phyloP scores from a whole-genome alignment of 2,888 invertebrate genomes.

The Automeris io region DNA sequence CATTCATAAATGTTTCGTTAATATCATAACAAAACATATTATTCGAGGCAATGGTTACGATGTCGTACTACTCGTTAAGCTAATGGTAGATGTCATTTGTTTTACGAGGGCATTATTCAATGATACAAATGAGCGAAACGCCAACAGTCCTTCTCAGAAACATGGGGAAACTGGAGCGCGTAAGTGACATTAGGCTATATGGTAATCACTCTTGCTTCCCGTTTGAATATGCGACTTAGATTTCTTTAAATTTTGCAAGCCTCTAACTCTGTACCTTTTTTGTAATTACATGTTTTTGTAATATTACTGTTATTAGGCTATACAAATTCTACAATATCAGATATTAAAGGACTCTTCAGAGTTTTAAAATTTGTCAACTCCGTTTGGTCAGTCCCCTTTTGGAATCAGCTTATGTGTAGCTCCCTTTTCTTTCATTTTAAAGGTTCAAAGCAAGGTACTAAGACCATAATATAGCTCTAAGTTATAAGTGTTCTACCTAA shows the following conservation, averaged over 20 bases:
- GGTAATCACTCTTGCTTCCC: conserved; percentile 7
- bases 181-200: conserved; percentile 4
- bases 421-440: too few relatives aligned
- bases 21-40: background rate
- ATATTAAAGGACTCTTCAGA: too few relatives aligned
- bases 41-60: background rate
- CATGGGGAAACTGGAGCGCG: conserved; percentile 2
- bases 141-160: conserved; percentile 12
- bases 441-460: too few relatives aligned
- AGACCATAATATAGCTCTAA: too few relatives aligned
- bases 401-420: too few relatives aligned
- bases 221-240: background rate
- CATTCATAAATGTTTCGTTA: background rate
- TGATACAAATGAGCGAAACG: conserved; percentile 24
- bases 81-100: conserved; percentile 25
- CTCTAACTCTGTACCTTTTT: too few relatives aligned
- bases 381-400: too few relatives aligned
- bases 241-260: background rate
- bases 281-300: too few relatives aligned
- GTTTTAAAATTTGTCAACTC: too few relatives aligned
- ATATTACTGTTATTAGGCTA: too few relatives aligned
- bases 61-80: conserved; percentile 18
- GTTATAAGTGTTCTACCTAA: too few relatives aligned
- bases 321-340: too few relatives aligned
- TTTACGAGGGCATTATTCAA: conserved; percentile 25